Evolutionary conservation across 2,113 vertebrate species (phyloP).

Genomic region (Collichthys lucidus): DNA sequence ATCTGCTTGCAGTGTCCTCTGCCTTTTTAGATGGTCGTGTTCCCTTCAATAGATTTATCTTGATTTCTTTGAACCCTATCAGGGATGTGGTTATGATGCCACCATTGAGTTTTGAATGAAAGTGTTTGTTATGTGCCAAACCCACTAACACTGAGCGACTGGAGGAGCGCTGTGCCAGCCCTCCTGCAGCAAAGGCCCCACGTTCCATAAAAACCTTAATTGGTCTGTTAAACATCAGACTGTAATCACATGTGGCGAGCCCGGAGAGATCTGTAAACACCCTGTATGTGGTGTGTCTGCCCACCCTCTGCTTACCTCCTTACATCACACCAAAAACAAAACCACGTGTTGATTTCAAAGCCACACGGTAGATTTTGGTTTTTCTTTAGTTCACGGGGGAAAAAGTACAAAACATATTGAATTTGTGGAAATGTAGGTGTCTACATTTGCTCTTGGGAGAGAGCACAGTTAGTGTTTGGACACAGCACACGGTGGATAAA

Average conservation of each 20-base stretch:
- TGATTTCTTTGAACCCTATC: constrained; percentile 13
- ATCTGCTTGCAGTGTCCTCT: constrained; percentile 29
- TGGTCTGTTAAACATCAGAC: constrained; percentile 75
- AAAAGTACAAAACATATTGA: background rate
- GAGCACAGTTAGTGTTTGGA: background rate
- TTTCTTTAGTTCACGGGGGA: background rate
- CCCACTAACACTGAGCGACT: constrained; percentile 38
- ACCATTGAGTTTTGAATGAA: constrained; percentile 32
- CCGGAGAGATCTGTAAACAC: constrained; percentile 75
- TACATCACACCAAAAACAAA: constrained; percentile 54
- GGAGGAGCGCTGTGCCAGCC: constrained; percentile 44
- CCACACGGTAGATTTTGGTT: background rate
- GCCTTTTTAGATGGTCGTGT: constrained; percentile 2
- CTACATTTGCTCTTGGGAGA: background rate
- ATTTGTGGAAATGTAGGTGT: background rate
- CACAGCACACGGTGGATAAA: background rate
- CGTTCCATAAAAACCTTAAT: constrained; percentile 78
- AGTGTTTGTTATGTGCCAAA: constrained; percentile 45
- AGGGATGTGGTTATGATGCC: constrained; percentile 24
- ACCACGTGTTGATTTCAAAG: constrained; percentile 53
- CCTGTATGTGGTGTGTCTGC: constrained; percentile 63
- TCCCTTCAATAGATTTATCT: constrained; percentile 18
- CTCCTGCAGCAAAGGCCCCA: constrained; percentile 52
- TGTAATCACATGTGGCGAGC: constrained; percentile 75
- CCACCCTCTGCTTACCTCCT: constrained; percentile 23